Evolutionary conservation across 2,888 invertebrate genomes (phyloP).

Genomic region (Aquatica leii): DNA sequence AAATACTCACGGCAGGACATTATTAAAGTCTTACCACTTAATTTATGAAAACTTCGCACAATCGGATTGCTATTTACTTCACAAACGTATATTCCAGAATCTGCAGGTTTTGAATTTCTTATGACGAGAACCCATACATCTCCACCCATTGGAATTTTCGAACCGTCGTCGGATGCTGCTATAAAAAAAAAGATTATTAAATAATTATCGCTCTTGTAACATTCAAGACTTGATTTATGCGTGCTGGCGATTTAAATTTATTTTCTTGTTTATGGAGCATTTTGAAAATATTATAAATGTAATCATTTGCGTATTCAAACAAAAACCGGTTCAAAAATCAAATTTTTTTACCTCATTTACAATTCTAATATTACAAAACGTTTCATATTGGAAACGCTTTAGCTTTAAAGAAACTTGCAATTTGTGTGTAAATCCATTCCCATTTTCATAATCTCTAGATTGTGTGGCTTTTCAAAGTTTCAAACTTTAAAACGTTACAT

Average conservation of each 20-base stretch:
- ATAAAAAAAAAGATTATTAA: no score
- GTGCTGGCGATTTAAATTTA: slow-evolving; percentile 5
- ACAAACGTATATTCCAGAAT: slow-evolving; percentile 83
- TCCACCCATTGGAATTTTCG: slow-evolving; percentile 67
- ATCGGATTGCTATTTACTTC: slow-evolving; percentile 84
- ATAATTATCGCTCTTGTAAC: no score
- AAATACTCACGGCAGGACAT: slow-evolving; percentile 15
- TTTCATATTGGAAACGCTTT: slow-evolving; percentile 33
- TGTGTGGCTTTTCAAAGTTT: background rate
- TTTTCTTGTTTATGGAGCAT: slow-evolving; percentile 38
- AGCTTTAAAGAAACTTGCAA: slow-evolving; percentile 25
- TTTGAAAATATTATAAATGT: slow-evolving; percentile 28
- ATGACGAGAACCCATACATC: slow-evolving; percentile 88
- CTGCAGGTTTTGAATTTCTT: slow-evolving; percentile 71
- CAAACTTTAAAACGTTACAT: slow-evolving; percentile 1
- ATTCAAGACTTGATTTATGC: no score
- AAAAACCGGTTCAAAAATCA: slow-evolving; percentile 27
- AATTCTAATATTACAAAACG: slow-evolving; percentile 29
- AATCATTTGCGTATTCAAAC: slow-evolving; percentile 20
- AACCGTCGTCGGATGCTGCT: slow-evolving; percentile 49
- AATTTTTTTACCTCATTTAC: slow-evolving; percentile 32
- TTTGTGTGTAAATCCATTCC: slow-evolving; percentile 30
- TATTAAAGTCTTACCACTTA: slow-evolving; percentile 67
- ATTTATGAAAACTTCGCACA: slow-evolving; percentile 79
- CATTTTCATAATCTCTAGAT: slow-evolving; percentile 27